phyloP scores from a whole-genome alignment of 2,797 vertebrate genomes.

The Heteromormyrus szaboi region DNA sequence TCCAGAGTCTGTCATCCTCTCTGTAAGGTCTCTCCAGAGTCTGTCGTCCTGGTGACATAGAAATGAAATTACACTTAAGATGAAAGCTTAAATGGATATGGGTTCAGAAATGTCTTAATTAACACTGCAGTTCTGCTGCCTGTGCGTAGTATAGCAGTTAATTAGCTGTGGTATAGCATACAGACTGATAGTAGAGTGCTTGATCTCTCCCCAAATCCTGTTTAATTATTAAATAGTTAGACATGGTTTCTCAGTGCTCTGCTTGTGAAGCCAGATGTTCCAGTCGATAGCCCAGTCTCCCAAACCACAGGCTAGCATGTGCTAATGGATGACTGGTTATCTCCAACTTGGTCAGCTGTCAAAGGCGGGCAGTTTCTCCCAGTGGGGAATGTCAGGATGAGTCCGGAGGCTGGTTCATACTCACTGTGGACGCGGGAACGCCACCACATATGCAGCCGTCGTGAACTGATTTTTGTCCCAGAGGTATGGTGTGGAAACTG shows the following conservation, averaged over 20 bases:
- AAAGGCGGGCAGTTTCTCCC: neutral
- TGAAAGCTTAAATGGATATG: neutral
- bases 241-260: neutral
- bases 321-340: neutral
- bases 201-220: neutral
- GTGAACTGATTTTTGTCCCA: neutral
- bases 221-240: constrained; percentile 4
- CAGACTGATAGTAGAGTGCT: neutral
- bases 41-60: neutral
- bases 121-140: neutral
- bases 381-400: neutral
- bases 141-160: neutral
- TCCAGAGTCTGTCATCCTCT: neutral
- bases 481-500: neutral
- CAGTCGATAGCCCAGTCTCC: neutral
- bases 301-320: neutral
- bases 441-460: neutral
- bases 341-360: neutral
- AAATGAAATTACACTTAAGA: constrained; percentile 10
- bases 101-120: constrained; percentile 11
- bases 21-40: neutral
- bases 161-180: neutral
- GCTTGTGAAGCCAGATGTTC: constrained; percentile 3
- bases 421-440: neutral
- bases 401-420: neutral